phyloP scores from a whole-genome alignment of 2,888 invertebrate genomes.

The Morinoia aosen region DNA sequence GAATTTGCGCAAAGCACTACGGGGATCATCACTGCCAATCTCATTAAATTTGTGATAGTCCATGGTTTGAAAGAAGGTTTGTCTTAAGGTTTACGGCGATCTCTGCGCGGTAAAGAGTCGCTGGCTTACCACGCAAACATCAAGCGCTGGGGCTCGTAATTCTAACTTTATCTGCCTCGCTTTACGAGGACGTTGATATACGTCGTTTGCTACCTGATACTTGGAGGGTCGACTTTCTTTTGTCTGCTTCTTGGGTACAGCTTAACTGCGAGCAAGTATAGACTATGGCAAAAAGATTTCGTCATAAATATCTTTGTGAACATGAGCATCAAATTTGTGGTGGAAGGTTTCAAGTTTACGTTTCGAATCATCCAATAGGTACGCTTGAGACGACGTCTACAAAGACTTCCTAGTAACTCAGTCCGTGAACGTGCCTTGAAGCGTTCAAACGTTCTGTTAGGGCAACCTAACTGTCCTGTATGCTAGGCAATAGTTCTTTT shows the following conservation, averaged over 20 bases:
- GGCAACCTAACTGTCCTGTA: constrained; percentile 41
- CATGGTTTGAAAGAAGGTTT: constrained; percentile 4
- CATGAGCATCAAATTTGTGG: constrained; percentile 26
- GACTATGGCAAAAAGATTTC: constrained; percentile 34
- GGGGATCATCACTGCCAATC: neutral
- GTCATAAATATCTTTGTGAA: constrained; percentile 52
- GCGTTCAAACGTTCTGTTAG: neutral
- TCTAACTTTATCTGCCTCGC: neutral
- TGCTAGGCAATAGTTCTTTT: constrained; percentile 37
- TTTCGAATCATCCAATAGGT: neutral
- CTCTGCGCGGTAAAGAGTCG: neutral
- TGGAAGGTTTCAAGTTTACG: neutral
- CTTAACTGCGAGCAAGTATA: constrained; percentile 8
- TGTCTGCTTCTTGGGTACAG: constrained; percentile 49
- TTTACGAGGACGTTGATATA: neutral
- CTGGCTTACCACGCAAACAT: neutral
- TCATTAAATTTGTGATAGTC: constrained; percentile 44
- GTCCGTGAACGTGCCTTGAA: neutral
- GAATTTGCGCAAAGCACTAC: constrained; percentile 1
- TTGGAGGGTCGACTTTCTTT: constrained; percentile 27
- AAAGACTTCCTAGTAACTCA: neutral
- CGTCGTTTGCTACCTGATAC: neutral
- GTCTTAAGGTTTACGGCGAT: neutral
- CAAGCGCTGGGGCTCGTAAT: neutral
- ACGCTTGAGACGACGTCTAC: neutral